Evolutionary conservation across 2,888 invertebrate genomes (phyloP).

Genomic region (Rambutsinella grinnellia): DNA sequence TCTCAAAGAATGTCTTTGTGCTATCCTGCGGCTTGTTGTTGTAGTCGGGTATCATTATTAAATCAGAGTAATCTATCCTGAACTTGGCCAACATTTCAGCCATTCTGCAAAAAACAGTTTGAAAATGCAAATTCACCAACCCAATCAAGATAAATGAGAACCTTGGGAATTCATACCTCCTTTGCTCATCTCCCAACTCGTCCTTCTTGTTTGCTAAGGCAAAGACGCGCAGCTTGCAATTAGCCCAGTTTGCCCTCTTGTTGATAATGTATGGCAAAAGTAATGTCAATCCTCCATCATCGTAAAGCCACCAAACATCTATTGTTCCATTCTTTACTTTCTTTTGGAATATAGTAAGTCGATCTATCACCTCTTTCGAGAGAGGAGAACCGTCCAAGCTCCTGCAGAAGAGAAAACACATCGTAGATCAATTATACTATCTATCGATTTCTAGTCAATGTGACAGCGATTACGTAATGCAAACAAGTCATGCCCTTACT

Average conservation of each 20-base stretch:
- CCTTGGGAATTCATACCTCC: slow-evolving; percentile 78
- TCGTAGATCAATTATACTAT: too few species aligned
- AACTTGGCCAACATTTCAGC: slow-evolving; percentile 93
- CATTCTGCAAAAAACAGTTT: slow-evolving; percentile 80
- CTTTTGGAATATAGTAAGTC: slow-evolving; percentile 81
- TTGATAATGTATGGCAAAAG: slow-evolving; percentile 79
- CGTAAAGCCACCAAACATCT: slow-evolving; percentile 98
- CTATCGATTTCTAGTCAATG: background rate
- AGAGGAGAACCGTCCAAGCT: slow-evolving; percentile 73
- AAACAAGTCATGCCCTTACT: slow-evolving; percentile 39
- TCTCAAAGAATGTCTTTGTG: slow-evolving; percentile 81
- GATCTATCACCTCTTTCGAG: slow-evolving; percentile 77
- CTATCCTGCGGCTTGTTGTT: slow-evolving; percentile 83
- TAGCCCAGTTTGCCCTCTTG: slow-evolving; percentile 81
- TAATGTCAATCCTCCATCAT: slow-evolving; percentile 71
- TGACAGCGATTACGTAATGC: too few species aligned
- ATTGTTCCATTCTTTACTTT: slow-evolving; percentile 86
- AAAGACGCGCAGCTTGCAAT: slow-evolving; percentile 84
- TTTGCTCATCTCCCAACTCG: slow-evolving; percentile 84
- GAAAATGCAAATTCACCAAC: background rate
- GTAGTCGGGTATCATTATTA: slow-evolving; percentile 93
- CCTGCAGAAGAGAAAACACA: slow-evolving; percentile 42
- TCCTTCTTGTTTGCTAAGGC: slow-evolving; percentile 84
- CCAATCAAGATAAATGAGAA: background rate
- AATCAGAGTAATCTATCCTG: slow-evolving; percentile 91